phyloP scores from a whole-genome alignment of 2,888 invertebrate genomes.

The Eupelmus urozonus region DNA sequence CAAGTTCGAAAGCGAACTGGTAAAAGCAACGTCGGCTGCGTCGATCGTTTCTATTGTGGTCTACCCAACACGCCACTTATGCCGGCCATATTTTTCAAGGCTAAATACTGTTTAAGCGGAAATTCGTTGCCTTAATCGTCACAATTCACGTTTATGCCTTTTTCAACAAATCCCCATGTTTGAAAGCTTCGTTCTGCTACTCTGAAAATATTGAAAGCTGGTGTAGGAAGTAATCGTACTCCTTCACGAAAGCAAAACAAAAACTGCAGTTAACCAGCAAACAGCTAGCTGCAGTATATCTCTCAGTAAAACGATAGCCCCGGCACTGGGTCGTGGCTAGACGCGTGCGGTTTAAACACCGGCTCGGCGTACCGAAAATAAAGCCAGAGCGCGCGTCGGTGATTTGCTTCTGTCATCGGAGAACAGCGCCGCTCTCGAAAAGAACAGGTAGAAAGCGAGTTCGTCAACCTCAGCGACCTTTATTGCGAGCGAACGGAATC shows the following conservation, averaged over 20 bases:
- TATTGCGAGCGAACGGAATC: constrained; percentile 54
- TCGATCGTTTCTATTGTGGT: constrained; percentile 7
- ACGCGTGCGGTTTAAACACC: constrained; percentile 19
- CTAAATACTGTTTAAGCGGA: not conserved
- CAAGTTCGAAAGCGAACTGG: constrained; percentile 34
- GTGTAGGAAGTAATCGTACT: no score
- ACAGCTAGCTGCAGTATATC: no score
- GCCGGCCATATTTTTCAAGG: not conserved
- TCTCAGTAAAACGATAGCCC: not conserved
- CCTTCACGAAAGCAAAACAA: no score
- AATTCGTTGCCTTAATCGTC: no score
- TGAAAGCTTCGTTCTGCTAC: no score
- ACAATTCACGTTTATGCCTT: no score
- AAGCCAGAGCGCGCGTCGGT: constrained; percentile 33
- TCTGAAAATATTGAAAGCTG: no score
- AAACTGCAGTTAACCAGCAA: no score
- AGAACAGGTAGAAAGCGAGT: constrained; percentile 52
- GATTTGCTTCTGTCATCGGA: constrained; percentile 52
- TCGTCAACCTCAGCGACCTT: constrained; percentile 63
- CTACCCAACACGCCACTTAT: no score
- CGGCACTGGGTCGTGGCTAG: not conserved
- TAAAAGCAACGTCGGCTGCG: constrained; percentile 2
- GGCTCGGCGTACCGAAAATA: constrained; percentile 39
- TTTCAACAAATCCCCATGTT: no score
- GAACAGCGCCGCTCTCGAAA: constrained; percentile 18